These are phyloP conservation scores for Drosophila mercatorum DNA, from an alignment of 2,888 invertebrate species.

Conservation along the genomic window DNA sequence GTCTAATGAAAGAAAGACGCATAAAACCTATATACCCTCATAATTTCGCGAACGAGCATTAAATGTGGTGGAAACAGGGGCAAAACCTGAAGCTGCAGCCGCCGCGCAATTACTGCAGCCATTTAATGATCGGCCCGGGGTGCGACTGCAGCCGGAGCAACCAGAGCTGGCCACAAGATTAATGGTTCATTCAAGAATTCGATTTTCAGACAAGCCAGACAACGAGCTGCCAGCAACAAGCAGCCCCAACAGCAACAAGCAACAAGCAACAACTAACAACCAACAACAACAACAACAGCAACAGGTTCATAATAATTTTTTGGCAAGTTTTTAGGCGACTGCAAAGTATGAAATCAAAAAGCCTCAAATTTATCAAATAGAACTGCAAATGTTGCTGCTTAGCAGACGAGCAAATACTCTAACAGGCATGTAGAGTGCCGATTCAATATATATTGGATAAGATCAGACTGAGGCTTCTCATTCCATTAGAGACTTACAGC, in stretches of 20 bases:
- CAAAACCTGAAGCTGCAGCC: slow-evolving; percentile 42
- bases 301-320: slow-evolving; percentile 71
- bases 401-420: slow-evolving; percentile 18
- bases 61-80: slow-evolving; percentile 40
- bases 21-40: neutral
- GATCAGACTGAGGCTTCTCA: no score
- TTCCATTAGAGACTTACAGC: neutral
- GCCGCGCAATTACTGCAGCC: slow-evolving; percentile 72
- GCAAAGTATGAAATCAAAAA: slow-evolving; percentile 54
- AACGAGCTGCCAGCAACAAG: slow-evolving; percentile 37
- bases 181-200: slow-evolving; percentile 81
- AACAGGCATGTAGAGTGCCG: neutral
- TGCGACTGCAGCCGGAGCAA: slow-evolving; percentile 39
- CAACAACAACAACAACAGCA: slow-evolving; percentile 46
- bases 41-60: neutral
- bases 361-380: neutral
- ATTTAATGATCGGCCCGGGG: slow-evolving; percentile 71
- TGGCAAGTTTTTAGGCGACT: slow-evolving; percentile 47
- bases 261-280: slow-evolving; percentile 1
- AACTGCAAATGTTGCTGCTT: neutral
- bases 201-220: slow-evolving; percentile 67
- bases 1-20: no score
- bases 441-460: neutral
- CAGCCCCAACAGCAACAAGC: neutral
- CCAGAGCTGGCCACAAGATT: slow-evolving; percentile 73